Evolutionary conservation across 2,797 vertebrate genomes (phyloP), one percentile per base, ranked within the genome.

Genomic region (Emys orbicularis): DNA sequence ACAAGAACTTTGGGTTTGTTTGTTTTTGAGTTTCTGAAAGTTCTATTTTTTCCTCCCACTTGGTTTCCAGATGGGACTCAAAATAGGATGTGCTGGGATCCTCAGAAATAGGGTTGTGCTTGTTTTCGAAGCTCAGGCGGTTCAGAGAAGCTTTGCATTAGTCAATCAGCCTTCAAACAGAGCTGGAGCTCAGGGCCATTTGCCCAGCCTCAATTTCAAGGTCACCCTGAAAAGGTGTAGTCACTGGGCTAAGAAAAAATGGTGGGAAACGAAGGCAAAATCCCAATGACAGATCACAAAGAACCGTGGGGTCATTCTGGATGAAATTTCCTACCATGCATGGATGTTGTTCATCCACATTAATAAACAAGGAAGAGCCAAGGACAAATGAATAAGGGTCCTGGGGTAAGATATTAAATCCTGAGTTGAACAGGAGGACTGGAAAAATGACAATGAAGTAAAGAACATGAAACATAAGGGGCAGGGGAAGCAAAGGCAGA

Each of bases 21-120:
- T 90, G 44, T 96, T 94, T 87, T 93, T 84, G 91, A 84, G 41
- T 74, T 72, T 44, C 90, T 88, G 84, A 96, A 93, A 68, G n/a
- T 21, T 68, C 21, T 91, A 47, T 79, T 95, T 93, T 92, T 23
- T 92, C 65, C 86, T 93, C 92, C 82, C 93, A 90, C 53, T 57
- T 86, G 27, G 72, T 5, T 94, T 92, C 74, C 89, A 94, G 57
- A 85, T 82, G 57, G 90, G 96, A 91, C 57, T 1, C 2, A 84
- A 92, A 86, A 91, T 11, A 87, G 18, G 80, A 84, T 59, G 16
- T 79, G 29, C 87, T 93, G 88, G 84, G 81, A 95, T 52, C 54
- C 90, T 37, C 52, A 37, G 50, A 59, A 54, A 81, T 8, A 49
- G 65, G 49, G 19, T 90, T 82, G 21, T 83, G 92, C 52, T 88